Conservation (phyloP, 2,888 invertebrate species). For the Scaptodrosophila latifasciaeformis region DNA sequence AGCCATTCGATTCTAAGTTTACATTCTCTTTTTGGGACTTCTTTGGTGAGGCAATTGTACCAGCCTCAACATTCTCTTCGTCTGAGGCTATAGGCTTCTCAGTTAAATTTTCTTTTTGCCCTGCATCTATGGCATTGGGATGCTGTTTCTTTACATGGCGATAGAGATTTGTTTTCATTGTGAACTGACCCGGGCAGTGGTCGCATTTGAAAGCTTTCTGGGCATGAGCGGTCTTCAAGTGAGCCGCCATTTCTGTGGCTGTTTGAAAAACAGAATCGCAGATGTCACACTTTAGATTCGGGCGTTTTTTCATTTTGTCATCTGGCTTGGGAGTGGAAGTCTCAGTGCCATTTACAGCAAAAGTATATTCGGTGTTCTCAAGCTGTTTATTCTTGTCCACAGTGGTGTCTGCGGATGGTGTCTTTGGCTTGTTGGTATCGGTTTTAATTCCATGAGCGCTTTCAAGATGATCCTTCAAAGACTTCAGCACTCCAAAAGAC, state of each 20-base stretch:
- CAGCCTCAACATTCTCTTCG: neutral
- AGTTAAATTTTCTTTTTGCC: no score
- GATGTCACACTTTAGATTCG: constrained; percentile 17
- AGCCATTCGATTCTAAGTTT: no score
- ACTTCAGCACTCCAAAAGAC: constrained; percentile 28
- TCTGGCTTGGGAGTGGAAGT: constrained; percentile 37
- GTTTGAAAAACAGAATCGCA: constrained; percentile 15
- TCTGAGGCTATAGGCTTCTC: neutral
- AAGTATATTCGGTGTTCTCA: constrained; percentile 13
- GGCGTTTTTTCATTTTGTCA: neutral
- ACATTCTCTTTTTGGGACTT: no score
- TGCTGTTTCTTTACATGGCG: constrained; percentile 16
- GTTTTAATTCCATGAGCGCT: constrained; percentile 3
- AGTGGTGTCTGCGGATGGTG: neutral
- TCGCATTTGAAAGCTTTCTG: constrained; percentile 31
- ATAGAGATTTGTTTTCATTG: constrained; percentile 11
- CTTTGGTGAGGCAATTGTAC: neutral
- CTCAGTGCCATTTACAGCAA: constrained; percentile 13
- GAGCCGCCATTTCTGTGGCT: constrained; percentile 23
- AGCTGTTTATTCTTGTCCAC: neutral
- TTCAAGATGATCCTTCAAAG: constrained; percentile 23
- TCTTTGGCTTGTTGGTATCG: constrained; percentile 3
- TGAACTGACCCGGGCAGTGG: constrained; percentile 18
- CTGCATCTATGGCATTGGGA: no score
- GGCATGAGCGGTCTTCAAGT: constrained; percentile 23